Evolutionary conservation across 2,113 vertebrate genomes (phyloP), one percentile per base, ranked within the genome.

Genomic region (Columba livia): DNA sequence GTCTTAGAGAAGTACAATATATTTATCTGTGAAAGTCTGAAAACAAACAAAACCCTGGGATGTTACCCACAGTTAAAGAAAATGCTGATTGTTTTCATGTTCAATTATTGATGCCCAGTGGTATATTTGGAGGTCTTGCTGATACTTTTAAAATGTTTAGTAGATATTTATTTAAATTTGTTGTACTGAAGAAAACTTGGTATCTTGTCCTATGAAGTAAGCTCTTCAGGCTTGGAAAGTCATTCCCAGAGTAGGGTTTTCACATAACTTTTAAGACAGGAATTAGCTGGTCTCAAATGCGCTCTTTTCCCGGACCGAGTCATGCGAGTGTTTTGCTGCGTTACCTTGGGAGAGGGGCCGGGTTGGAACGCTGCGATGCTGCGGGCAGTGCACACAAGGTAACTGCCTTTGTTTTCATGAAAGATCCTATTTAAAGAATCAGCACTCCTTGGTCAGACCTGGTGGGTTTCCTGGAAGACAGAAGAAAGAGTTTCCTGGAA

Each of bases 381-480:
- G 0, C 64, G 85, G 71, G 65, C 83, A 90, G 90, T 94, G 90
- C 92, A 89, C 4, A 4, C 60, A 88, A 96, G 93, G 91, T 93
- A 81, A 88, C 95, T 88, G 90, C 69, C 82, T 94, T 96, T 96
- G 90, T 96, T 97, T 94, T 94, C 25, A 54, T 93, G 91, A 81
- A 80, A 60, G 85, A 64, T 79, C 65, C 90, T 96, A 75, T 96
- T 96, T 96, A 96, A 96, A 92, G 92, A 61, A 81, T 80, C 85
- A 34, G 20, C 60, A 8, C 56, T 94, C 53, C 95, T 93, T 96
- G 94, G 79, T 95, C 93, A 84, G 83, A 88, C 85, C 83, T 94
- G 90, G 73, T 94, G 90, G 48, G 81, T 96, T 97, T 97, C 95
- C 93, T 96, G 94, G 83, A 96, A 96, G 93, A 93, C 56, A 92